Evolutionary conservation across 1,140 invertebrate genomes (phyloP).

Genomic region (Tenebrio molitor): DNA sequence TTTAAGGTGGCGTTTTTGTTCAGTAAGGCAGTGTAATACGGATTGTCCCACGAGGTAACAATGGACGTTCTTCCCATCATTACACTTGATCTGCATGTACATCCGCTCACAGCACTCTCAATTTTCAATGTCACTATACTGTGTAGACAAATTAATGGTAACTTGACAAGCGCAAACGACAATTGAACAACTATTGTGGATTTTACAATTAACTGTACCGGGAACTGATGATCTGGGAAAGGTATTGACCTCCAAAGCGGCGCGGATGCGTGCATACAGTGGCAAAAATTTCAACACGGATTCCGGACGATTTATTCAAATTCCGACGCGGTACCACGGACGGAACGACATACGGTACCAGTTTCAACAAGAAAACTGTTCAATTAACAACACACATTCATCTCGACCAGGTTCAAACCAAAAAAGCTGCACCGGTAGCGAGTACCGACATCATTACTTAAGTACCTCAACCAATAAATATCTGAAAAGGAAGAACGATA

Average conservation of each 20-base stretch:
- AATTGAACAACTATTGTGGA: constrained; percentile 50
- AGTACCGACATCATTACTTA: too few species aligned
- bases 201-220: constrained; percentile 40
- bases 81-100: constrained; percentile 66
- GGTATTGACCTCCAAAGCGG: constrained; percentile 31
- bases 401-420: too few species aligned
- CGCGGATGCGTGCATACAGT: background rate
- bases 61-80: constrained; percentile 63
- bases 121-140: constrained; percentile 63
- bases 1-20: constrained; percentile 62
- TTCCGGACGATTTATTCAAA: too few species aligned
- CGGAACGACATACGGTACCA: too few species aligned
- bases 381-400: too few species aligned
- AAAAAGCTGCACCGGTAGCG: too few species aligned
- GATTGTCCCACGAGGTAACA: constrained; percentile 63
- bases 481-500: too few species aligned
- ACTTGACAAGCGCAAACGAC: constrained; percentile 51
- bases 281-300: constrained; percentile 11
- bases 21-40: constrained; percentile 64
- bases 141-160: constrained; percentile 52
- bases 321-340: too few species aligned
- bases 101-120: constrained; percentile 63
- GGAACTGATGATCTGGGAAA: constrained; percentile 41
- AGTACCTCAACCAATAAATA: too few species aligned
- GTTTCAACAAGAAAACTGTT: too few species aligned